A percentile compares a stretch with the other conserved stretches of the same genome.
phyloP scores from a whole-genome alignment of 2,888 invertebrate species.

The Ennomos fuscantarius region DNA sequence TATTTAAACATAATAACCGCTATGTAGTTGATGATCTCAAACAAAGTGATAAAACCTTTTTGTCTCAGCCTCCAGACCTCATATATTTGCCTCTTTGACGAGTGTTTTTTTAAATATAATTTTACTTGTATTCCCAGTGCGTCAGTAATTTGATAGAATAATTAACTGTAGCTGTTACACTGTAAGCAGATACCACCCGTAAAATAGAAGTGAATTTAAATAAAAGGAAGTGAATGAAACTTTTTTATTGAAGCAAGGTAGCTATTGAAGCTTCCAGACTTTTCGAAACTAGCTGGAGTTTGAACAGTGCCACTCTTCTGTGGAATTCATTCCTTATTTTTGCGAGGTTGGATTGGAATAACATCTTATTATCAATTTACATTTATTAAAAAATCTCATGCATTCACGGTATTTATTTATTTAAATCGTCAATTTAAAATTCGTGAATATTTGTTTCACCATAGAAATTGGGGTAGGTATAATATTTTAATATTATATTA shows the following conservation, averaged over 20 bases:
- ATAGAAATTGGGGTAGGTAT: no score
- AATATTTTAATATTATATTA: no score
- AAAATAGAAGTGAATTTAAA: conserved; percentile 39
- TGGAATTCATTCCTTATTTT: conserved; percentile 38
- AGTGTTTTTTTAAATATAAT: conserved; percentile 22
- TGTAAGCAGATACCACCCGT: conserved; percentile 26
- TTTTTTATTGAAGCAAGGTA: conserved; percentile 13
- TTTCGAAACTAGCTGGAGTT: conserved; percentile 39
- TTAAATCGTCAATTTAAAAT: no score
- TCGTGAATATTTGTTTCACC: no score
- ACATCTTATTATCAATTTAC: conserved; percentile 31
- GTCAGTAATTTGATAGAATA: conserved; percentile 35
- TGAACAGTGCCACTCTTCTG: conserved; percentile 33
- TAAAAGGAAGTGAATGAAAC: conserved; percentile 27
- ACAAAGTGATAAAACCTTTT: conserved; percentile 10
- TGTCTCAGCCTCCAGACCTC: not conserved
- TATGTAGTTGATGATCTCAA: not conserved
- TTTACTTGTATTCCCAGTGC: conserved; percentile 38
- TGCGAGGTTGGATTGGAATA: conserved; percentile 20
- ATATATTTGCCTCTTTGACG: conserved; percentile 10
- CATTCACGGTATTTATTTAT: not conserved
- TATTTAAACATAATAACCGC: no score
- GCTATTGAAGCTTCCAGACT: conserved; percentile 35
- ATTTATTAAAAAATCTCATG: conserved; percentile 23
- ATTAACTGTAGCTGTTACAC: conserved; percentile 36